Evolutionary conservation across 1,140 invertebrate genomes (phyloP), one percentile per base, ranked within the genome.

Genomic region (Drosophila rhopaloa): DNA sequence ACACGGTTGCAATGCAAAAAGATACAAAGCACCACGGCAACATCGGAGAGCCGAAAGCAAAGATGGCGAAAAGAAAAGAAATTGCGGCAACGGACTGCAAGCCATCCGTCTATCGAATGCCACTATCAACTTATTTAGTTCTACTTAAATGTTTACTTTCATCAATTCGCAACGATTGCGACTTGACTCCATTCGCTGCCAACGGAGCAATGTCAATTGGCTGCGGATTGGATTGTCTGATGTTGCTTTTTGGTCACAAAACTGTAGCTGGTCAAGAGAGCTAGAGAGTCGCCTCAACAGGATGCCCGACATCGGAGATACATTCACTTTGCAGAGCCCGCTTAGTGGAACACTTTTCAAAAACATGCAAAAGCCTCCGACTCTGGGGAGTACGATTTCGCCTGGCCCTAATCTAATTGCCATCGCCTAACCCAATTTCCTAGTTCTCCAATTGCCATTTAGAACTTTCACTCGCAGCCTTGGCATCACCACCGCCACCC

Each of bases 101-200:
- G 66, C 65, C 44, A 70, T 70, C 67, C 43, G 62, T 68, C 59
- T 60, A 65, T 70, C 43, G 32, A 68, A 51, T 71, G 41, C 70
- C 40, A 58, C 40, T 53, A 76, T 76, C 72, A 76, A 76, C 72
- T 76, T 76, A 67, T 76, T 76, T 67, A 76, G 73, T 76, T 76
- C 73, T 76, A 76, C 73, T 76, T 59, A 76, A 76, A 76, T 76
- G 54, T 76, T 76, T 76, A 76, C 73, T 76, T 76, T 76, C 73
- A 76, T 76, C 68, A 76, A 76, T 51, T 75, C 60, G 68, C 68
- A 66, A 66, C 55, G 50, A 70, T 29, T 38, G 40, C 60, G 40
- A 55, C 29, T 62, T 51, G 51, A 55, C 35, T 57, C 58, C 58
- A 60, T 60, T 60, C 51, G 40, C 55, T 16, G 27, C 54, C 24